A percentile compares a stretch with the other conserved stretches of the same genome.
These are phyloP conservation scores for Sesamia nonagrioides DNA, from an alignment of 1,140 invertebrate species.

Conservation along the genomic window DNA sequence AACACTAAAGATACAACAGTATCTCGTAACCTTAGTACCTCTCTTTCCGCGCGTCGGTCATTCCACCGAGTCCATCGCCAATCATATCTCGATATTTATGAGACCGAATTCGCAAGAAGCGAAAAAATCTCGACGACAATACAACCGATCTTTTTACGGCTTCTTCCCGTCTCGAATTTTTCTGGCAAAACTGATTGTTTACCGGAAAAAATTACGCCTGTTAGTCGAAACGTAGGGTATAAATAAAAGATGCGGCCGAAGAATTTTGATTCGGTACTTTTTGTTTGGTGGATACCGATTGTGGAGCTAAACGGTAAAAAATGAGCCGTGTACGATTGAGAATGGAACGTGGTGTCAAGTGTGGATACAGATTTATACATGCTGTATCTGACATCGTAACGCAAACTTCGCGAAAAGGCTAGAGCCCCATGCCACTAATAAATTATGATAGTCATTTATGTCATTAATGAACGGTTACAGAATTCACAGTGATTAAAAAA, in stretches of 20 bases:
- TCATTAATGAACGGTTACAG: no score
- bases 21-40: neutral
- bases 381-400: no score
- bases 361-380: slow-evolving; percentile 73
- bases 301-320: slow-evolving; percentile 74
- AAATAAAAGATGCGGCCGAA: slow-evolving; percentile 84
- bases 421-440: no score
- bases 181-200: slow-evolving; percentile 87
- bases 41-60: slow-evolving; percentile 51
- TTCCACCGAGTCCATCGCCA: slow-evolving; percentile 60
- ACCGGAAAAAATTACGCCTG: slow-evolving; percentile 87
- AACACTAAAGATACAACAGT: neutral
- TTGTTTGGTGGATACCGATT: slow-evolving; percentile 72
- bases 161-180: slow-evolving; percentile 84
- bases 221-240: slow-evolving; percentile 81
- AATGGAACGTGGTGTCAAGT: slow-evolving; percentile 79
- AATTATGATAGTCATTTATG: no score
- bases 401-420: no score
- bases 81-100: slow-evolving; percentile 79
- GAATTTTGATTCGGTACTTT: slow-evolving; percentile 86
- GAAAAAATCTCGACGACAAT: slow-evolving; percentile 72
- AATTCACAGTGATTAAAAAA: no score
- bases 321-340: slow-evolving; percentile 79
- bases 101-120: slow-evolving; percentile 62
- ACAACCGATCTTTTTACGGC: slow-evolving; percentile 78